Base-by-base conservation (phyloP, 2,113 vertebrate species). In the Nibea albiflora region DNA sequence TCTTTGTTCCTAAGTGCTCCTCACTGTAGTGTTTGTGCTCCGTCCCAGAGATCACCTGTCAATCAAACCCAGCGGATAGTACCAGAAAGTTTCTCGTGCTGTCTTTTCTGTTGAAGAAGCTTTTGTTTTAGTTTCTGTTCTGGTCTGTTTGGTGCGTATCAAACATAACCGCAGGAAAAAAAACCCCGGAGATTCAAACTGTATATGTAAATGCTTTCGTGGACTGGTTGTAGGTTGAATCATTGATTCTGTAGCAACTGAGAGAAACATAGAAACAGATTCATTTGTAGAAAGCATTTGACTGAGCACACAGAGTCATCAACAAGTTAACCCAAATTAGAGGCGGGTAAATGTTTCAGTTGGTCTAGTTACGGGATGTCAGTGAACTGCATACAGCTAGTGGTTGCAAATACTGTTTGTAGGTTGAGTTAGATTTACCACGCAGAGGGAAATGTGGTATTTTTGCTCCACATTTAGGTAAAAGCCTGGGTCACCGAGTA, bases 111-210 rank as follows among this genome's bases (percentile, higher is more conserved):
- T 26, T n/a, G 6, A 46, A 17, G 20, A 46, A 62, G 31, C 9
- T 58, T 71, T 47, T 22, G 26, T 79, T 68, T 67, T 28, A 0
- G 16, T 72, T 81, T 83, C 68, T 66, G 54, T 56, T 62, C 2
- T 68, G 49, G 8, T 57, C 31, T 62, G 60, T 66, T 78, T 54
- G 20, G 66, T 83, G 73, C 56, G 71, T 64, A 85, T 16, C 50
- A 61, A 39, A 56, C 20, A 71, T 12, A 24, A 24, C 6, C 56
- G 0, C 56, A 28, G 24, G 54, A 57, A 57, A 57, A 57, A n/a
- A n/a, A 57, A 26, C 6, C 24, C 56, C 56, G 7, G 11, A 14
- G 54, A 57, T 7, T 4, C 12, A 28, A 39, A 24, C 17, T 15
- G 20, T 22, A 49, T 31, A 58, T 57, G 19, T 26, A 42, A 83